A percentile compares a stretch with the other conserved stretches of the same genome.
Conservation (phyloP, 2,888 invertebrate species). For the Phoronis australis region DNA sequence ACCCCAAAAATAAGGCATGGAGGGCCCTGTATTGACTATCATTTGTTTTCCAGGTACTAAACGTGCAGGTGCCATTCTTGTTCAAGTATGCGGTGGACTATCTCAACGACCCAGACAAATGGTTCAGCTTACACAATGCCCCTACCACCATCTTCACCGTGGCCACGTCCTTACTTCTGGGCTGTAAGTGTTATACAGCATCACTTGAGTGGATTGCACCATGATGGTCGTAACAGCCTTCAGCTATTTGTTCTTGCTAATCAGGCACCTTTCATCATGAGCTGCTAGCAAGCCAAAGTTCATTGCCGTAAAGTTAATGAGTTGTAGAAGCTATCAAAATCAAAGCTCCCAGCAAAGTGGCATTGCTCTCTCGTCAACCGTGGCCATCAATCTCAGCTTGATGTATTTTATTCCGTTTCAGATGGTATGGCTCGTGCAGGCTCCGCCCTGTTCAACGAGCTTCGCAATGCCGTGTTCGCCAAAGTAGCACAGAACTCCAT, state of each 20-base stretch:
- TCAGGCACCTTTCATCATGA: no score
- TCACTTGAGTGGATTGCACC: background rate
- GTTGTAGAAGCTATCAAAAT: no score
- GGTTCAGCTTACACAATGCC: constrained; percentile 58
- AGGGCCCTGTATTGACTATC: no score
- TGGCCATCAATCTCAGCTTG: no score
- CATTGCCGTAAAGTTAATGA: no score
- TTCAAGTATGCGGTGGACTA: constrained; percentile 91
- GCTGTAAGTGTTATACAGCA: constrained; percentile 66
- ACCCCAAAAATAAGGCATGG: no score
- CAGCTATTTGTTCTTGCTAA: no score
- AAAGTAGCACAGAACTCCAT: constrained; percentile 97
- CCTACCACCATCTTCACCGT: constrained; percentile 67
- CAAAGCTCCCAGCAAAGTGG: no score
- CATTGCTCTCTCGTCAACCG: no score
- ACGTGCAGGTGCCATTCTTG: constrained; percentile 88
- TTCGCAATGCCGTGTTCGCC: constrained; percentile 96
- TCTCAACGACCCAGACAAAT: constrained; percentile 64
- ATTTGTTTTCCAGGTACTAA: constrained; percentile 69
- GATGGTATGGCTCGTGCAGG: constrained; percentile 90
- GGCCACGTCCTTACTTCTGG: constrained; percentile 74
- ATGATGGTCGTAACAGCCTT: no score
- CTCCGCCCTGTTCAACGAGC: constrained; percentile 88
- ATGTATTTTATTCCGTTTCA: constrained; percentile 58
- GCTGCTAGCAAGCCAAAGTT: no score